A percentile compares a stretch with the other conserved stretches of the same genome.
Evolutionary conservation across 2,113 vertebrate genomes (phyloP).

Genomic region (Chauna torquata): DNA sequence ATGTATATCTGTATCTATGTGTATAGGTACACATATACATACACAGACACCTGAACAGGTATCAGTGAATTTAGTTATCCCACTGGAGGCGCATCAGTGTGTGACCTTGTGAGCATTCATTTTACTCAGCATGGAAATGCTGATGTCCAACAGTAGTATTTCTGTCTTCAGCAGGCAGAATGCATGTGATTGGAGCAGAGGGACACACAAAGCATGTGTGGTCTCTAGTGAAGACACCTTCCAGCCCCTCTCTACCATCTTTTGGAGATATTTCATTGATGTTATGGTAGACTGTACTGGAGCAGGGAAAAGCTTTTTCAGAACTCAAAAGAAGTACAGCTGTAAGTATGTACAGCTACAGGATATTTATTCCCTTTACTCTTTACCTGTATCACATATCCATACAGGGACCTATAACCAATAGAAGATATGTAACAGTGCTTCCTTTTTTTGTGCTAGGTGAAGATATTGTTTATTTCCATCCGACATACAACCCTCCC

Average conservation of each 20-base stretch:
- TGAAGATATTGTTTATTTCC: background rate
- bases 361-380: background rate
- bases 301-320: background rate
- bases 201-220: background rate
- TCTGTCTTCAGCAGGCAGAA: slow-evolving; percentile 11
- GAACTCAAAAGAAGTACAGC: background rate
- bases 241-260: background rate
- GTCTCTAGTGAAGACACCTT: background rate
- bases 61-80: background rate
- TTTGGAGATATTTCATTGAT: background rate
- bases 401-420: background rate
- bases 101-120: background rate
- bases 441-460: slow-evolving; percentile 33
- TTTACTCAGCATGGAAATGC: background rate
- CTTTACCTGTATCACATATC: background rate
- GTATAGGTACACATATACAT: background rate
- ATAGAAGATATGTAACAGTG: background rate
- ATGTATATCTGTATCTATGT: too few relatives aligned
- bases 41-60: background rate
- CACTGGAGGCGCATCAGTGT: background rate
- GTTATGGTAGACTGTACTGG: background rate
- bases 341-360: slow-evolving; percentile 1
- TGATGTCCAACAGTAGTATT: background rate
- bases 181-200: accelerated
- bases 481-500: background rate